A percentile compares a stretch with the other conserved stretches of the same genome.
These are phyloP conservation scores for Torymus aiolomorphi DNA, from an alignment of 2,888 invertebrate species.

Conservation along the genomic window DNA sequence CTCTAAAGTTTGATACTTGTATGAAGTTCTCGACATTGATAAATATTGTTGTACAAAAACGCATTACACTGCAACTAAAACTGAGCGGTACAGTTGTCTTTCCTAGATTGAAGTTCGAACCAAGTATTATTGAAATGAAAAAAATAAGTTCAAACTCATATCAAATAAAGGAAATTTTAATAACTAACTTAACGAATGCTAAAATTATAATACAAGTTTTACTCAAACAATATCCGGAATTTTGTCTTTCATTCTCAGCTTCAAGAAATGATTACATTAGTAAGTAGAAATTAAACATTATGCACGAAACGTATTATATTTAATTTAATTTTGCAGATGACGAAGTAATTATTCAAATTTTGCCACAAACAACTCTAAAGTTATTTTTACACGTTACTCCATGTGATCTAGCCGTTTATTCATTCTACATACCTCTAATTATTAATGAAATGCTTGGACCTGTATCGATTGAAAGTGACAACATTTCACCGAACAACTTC, in stretches of 20 bases:
- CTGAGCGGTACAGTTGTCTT: conserved; percentile 67
- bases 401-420: conserved; percentile 76
- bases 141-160: conserved; percentile 74
- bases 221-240: conserved; percentile 71
- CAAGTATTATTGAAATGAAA: conserved; percentile 77
- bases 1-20: conserved; percentile 61
- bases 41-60: conserved; percentile 59
- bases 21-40: conserved; percentile 58
- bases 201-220: conserved; percentile 66
- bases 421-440: conserved; percentile 79
- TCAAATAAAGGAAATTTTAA: conserved; percentile 65
- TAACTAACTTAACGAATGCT: conserved; percentile 68
- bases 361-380: conserved; percentile 64
- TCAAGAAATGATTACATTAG: conserved; percentile 17
- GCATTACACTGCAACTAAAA: conserved; percentile 55
- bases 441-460: conserved; percentile 80
- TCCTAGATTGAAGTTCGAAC: conserved; percentile 76
- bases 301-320: too few species aligned
- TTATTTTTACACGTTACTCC: conserved; percentile 75
- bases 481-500: conserved; percentile 56
- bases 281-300: not conserved
- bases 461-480: conserved; percentile 69
- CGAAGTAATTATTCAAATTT: conserved; percentile 56
- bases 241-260: conserved; percentile 64
- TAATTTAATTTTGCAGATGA: not conserved